Evolutionary conservation across 1,140 invertebrate species (phyloP), one percentile per base, ranked within the genome.

Genomic region (Sycophila sp.): DNA sequence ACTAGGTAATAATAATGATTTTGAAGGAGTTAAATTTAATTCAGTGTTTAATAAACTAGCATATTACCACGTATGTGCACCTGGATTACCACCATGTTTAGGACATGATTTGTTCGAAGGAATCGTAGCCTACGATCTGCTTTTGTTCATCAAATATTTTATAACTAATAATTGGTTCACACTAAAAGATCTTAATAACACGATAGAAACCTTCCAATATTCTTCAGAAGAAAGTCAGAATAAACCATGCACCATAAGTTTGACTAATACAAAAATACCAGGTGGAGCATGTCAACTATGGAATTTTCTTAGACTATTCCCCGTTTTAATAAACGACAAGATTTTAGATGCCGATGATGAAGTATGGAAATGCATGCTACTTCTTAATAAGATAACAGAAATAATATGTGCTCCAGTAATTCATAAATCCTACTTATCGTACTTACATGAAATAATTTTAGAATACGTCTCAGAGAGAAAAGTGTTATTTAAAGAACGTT

Each of bases 81-180:
- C 72, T 28, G 75, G 75, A 55, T 60, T 76, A 26, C 73, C 75
- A 4, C 73, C 77, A 51, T 76, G 74, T 40, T 45, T 72, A 13
- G 75, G 69, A 0, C 77, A 78, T 73, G 75, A 78, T 49, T 30
- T 78, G 17, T 69, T 78, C 28, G 72, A 78, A 60, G 73, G 77
- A 7, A 73, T 77, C 2, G 59, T 71, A 19, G 69, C 74, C 8
- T 75, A 74, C 49, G 76, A 78, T 67, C 34, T 78, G 45, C 11
- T 28, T 13, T 38, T 80, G 36, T 72, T 65, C 47, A 72, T 77
- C 38, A 64, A 74, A 19, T 56, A 73, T 53, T 67, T 77, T 0
- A 72, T 77, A 10, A 10, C 63, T n/a, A 40, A 71, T 51, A 66
- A 68, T 38, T 77, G 74, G 73, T 76, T 79, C 42, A 72, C 70